phyloP scores from a whole-genome alignment of 2,797 vertebrate species.

The Parotocinclus haroldoi region DNA sequence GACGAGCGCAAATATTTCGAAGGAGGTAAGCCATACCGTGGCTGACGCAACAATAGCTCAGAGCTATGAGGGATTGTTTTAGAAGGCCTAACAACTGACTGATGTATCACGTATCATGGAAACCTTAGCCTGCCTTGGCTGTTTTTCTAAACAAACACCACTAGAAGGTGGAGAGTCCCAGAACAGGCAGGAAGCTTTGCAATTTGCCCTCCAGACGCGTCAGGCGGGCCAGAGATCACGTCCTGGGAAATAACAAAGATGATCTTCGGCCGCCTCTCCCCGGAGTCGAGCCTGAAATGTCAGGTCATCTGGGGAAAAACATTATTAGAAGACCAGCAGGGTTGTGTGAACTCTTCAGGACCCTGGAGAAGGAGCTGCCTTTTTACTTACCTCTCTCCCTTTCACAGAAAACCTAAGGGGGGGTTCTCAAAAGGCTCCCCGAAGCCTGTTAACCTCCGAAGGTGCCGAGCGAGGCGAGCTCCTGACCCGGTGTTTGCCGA shows the following conservation, averaged over 20 bases:
- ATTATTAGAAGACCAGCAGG: constrained; percentile 43
- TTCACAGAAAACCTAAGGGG: constrained; percentile 35
- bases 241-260: constrained; percentile 48
- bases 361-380: constrained; percentile 43
- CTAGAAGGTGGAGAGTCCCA: not conserved
- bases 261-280: constrained; percentile 28
- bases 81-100: too few species aligned
- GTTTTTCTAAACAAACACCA: not conserved
- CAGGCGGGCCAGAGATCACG: constrained; percentile 36
- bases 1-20: too few species aligned
- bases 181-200: not conserved
- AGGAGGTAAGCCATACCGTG: too few species aligned
- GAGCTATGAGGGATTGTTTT: too few species aligned
- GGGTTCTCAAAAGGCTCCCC: constrained; percentile 9
- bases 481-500: constrained; percentile 42
- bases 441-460: constrained; percentile 17
- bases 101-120: not conserved
- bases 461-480: not conserved
- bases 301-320: constrained; percentile 29
- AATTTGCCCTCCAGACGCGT: constrained; percentile 10
- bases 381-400: constrained; percentile 29
- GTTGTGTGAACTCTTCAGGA: constrained; percentile 25
- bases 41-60: too few species aligned
- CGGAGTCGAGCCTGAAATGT: constrained; percentile 33
- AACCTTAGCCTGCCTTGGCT: not conserved